Percentiles rank a stretch among this genome's conserved stretches.
These are phyloP conservation scores for Ophion obscuratus DNA, from an alignment of 2,888 invertebrate genomes.

Conservation along the genomic window DNA sequence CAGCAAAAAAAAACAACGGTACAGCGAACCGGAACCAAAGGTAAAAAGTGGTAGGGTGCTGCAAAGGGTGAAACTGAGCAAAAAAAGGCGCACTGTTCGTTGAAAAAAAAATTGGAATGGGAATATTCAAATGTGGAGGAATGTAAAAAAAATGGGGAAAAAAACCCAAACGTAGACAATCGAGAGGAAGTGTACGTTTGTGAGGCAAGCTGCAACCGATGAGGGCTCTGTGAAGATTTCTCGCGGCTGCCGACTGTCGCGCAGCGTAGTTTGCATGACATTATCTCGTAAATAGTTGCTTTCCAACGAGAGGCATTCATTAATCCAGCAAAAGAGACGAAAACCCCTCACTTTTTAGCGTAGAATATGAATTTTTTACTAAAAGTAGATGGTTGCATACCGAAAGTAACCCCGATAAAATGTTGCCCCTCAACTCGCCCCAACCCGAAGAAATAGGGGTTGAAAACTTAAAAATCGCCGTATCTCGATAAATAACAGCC, in stretches of 20 bases:
- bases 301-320: constrained; percentile 11
- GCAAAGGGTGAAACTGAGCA: constrained; percentile 60
- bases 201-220: constrained; percentile 17
- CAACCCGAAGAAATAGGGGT: no score
- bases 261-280: constrained; percentile 16
- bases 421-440: no score
- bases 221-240: constrained; percentile 10
- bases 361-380: no score
- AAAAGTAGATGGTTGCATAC: no score
- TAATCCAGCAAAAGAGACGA: no score
- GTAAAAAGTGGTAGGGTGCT: constrained; percentile 57
- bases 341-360: no score
- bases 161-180: constrained; percentile 37
- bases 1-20: constrained; percentile 67
- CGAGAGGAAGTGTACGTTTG: constrained; percentile 33
- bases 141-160: constrained; percentile 58
- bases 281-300: constrained; percentile 41
- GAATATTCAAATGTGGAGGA: constrained; percentile 68
- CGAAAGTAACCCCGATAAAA: no score
- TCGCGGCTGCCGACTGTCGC: constrained; percentile 5
- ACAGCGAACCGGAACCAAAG: constrained; percentile 56
- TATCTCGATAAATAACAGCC: no score
- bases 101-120: constrained; percentile 48
- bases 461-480: no score
- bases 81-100: constrained; percentile 55